Percentiles rank a stretch among this genome's conserved stretches.
Evolutionary conservation across 2,113 vertebrate species (phyloP).

Genomic region (Vicugna pacos): DNA sequence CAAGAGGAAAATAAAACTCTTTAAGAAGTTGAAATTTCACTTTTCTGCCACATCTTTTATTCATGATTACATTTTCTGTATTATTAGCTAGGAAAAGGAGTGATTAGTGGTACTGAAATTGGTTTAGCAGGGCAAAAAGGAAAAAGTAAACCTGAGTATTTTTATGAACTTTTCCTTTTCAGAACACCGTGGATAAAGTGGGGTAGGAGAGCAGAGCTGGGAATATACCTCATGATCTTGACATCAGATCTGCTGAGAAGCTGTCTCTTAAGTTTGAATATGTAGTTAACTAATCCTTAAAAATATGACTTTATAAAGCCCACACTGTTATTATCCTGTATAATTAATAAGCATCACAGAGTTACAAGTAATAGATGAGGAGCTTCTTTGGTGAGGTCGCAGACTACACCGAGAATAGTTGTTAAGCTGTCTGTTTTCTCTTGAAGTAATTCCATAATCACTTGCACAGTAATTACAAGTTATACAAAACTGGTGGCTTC

Average conservation of each 20-base stretch:
- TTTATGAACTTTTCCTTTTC: constrained; percentile 1
- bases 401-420: constrained; percentile 39
- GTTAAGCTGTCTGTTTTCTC: constrained; percentile 70
- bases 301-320: constrained; percentile 61
- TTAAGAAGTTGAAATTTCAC: constrained; percentile 2
- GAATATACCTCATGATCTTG: neutral
- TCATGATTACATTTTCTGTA: neutral
- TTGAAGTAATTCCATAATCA: constrained; percentile 58
- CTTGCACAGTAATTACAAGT: constrained; percentile 64
- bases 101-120: neutral
- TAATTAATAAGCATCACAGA: constrained; percentile 69
- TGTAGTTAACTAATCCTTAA: constrained; percentile 60
- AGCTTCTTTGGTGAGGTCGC: constrained; percentile 44
- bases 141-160: neutral
- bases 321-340: constrained; percentile 52
- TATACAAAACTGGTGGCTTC: constrained; percentile 59
- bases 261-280: constrained; percentile 25
- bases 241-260: constrained; percentile 56
- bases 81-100: constrained; percentile 25
- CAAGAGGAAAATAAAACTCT: neutral
- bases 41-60: constrained; percentile 54
- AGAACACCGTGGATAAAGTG: neutral
- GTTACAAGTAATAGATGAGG: constrained; percentile 23
- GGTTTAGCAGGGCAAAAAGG: neutral
- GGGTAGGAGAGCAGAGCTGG: neutral